phyloP scores from a whole-genome alignment of 2,797 vertebrate species.

The Sebastes glaucus region DNA sequence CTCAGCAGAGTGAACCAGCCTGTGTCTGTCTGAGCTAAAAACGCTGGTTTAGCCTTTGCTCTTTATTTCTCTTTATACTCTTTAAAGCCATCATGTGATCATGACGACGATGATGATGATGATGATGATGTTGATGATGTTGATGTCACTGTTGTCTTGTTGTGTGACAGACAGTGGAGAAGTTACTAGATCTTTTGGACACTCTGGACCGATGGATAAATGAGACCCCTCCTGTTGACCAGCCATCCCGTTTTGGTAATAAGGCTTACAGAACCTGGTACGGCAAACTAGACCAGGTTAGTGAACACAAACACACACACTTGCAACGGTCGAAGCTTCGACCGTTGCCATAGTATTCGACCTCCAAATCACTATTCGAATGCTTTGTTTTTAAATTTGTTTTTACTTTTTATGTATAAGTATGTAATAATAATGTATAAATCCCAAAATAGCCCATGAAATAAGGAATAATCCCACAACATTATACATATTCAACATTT shows the following conservation, averaged over 20 bases:
- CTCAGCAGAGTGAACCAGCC: not conserved
- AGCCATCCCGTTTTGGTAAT: constrained; percentile 98
- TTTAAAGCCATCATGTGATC: not conserved
- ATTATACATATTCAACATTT: too few relatives aligned
- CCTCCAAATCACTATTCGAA: too few relatives aligned
- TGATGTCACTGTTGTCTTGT: not conserved
- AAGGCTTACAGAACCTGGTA: constrained; percentile 98
- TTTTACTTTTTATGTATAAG: too few relatives aligned
- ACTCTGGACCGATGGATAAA: constrained; percentile 95
- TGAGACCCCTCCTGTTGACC: constrained; percentile 94
- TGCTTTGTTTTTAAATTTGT: too few relatives aligned
- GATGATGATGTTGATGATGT: too few relatives aligned
- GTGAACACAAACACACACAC: not conserved
- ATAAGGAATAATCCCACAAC: too few relatives aligned
- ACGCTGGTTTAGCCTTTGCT: not conserved
- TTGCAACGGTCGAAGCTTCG: too few relatives aligned
- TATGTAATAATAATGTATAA: too few relatives aligned
- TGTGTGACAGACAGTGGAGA: constrained; percentile 87
- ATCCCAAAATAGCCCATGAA: too few relatives aligned
- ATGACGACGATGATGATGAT: too few relatives aligned
- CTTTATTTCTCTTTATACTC: not conserved
- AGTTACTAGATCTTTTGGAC: constrained; percentile 87
- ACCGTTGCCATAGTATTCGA: too few relatives aligned
- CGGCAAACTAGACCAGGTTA: constrained; percentile 89
- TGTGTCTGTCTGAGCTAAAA: not conserved